Evolutionary conservation across 2,797 vertebrate genomes (phyloP).

Genomic region (Danio jaintianensis): DNA sequence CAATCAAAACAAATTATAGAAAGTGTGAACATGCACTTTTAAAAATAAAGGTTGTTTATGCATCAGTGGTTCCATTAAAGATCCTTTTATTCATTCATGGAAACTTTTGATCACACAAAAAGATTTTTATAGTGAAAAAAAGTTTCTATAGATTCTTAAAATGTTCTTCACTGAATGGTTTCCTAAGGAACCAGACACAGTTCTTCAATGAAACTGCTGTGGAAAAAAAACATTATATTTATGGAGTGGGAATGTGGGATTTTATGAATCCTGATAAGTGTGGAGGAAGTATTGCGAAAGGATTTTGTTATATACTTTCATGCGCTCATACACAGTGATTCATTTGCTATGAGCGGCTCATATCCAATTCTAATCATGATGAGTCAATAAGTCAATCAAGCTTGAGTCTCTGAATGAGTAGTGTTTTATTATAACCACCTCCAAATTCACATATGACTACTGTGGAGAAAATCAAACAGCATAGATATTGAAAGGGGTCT

Average conservation of each 20-base stretch:
- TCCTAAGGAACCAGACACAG: too few species aligned
- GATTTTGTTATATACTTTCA: background rate
- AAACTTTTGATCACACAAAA: too few species aligned
- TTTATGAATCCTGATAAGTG: background rate
- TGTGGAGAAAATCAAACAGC: background rate
- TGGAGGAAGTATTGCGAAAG: background rate
- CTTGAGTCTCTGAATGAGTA: conserved; percentile 20
- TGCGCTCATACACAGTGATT: conserved; percentile 43
- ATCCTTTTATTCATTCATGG: too few species aligned
- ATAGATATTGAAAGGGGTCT: too few species aligned
- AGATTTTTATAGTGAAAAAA: too few species aligned
- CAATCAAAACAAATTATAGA: background rate
- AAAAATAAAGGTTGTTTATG: too few species aligned
- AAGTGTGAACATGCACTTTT: background rate
- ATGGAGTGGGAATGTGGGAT: background rate
- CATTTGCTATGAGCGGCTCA: conserved; percentile 29
- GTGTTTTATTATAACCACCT: conserved; percentile 38
- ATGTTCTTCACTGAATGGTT: too few species aligned
- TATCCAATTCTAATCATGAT: conserved; percentile 44
- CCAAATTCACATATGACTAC: conserved; percentile 28
- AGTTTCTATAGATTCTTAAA: too few species aligned
- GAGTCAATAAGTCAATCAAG: conserved; percentile 44
- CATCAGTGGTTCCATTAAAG: too few species aligned
- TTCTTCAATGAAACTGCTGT: too few species aligned
- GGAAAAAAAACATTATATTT: too few species aligned